Evolutionary conservation across 2,113 vertebrate genomes (phyloP).

Genomic region (Oreochromis aureus): DNA sequence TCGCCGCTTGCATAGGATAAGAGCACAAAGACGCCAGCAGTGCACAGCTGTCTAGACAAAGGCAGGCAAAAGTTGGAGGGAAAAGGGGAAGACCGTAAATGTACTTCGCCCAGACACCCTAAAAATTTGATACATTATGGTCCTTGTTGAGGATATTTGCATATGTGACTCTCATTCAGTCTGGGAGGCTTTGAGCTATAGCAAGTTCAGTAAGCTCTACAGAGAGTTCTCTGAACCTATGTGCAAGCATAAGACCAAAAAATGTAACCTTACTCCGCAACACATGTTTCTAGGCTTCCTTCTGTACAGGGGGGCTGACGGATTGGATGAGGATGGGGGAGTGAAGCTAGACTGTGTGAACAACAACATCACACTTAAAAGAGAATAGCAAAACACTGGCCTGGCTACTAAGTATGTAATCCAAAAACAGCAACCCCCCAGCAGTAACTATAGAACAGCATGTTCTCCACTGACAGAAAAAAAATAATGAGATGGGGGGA

Average conservation of each 20-base stretch:
- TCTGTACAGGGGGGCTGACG: conserved; percentile 4
- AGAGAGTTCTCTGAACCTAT: background rate
- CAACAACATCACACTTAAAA: conserved; percentile 49
- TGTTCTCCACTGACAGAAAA: conserved; percentile 11
- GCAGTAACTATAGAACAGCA: conserved; percentile 22
- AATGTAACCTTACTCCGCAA: conserved; percentile 37
- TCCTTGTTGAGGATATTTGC: background rate
- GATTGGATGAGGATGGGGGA: conserved; percentile 5
- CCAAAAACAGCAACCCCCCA: conserved; percentile 34
- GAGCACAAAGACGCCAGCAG: conserved; percentile 58
- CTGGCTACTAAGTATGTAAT: conserved; percentile 32
- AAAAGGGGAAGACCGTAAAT: conserved; percentile 13
- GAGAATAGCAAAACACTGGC: conserved; percentile 27
- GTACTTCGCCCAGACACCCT: conserved; percentile 19
- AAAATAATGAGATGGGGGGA: background rate
- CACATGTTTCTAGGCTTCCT: conserved; percentile 43
- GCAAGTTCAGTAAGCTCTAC: background rate
- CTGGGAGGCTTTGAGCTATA: background rate
- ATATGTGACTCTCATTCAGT: background rate
- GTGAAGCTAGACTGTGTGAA: conserved; percentile 30
- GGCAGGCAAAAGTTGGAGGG: conserved; percentile 29
- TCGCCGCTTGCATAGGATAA: conserved; percentile 7
- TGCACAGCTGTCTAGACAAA: conserved; percentile 71
- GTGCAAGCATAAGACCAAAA: background rate
- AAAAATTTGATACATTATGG: background rate